Evolutionary conservation across 2,797 vertebrate genomes (phyloP).

Genomic region (Rhodeus uyekii): DNA sequence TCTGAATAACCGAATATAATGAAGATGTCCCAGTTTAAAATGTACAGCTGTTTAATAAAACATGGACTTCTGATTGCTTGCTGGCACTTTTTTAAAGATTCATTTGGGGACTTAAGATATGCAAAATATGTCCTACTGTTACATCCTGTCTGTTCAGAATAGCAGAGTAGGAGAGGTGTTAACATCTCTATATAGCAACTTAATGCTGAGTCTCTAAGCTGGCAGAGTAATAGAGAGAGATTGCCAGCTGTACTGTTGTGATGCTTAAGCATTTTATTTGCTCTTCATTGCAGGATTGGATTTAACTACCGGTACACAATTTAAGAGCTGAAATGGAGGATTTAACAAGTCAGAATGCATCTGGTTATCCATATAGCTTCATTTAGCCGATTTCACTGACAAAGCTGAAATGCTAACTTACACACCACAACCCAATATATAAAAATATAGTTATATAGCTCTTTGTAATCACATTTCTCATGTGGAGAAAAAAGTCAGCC

Average conservation of each 20-base stretch:
- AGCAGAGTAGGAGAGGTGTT: constrained; percentile 26
- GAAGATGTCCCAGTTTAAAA: constrained; percentile 27
- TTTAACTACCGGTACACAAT: constrained; percentile 37
- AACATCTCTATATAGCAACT: constrained; percentile 20
- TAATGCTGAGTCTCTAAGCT: constrained; percentile 32
- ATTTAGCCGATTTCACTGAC: background rate
- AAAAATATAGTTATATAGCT: background rate
- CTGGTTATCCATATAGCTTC: background rate
- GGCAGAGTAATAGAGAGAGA: constrained; percentile 22
- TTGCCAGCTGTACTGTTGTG: constrained; percentile 27
- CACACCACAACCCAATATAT: background rate
- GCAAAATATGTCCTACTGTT: constrained; percentile 31
- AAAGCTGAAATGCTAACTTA: background rate
- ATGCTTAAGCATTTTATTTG: constrained; percentile 43
- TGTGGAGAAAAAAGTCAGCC: background rate
- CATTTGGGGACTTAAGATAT: constrained; percentile 41
- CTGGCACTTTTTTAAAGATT: constrained; percentile 39
- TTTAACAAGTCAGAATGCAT: constrained; percentile 21
- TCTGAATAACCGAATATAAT: constrained; percentile 4
- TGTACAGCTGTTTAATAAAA: constrained; percentile 41
- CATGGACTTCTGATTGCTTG: constrained; percentile 27
- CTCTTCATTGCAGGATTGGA: constrained; percentile 40
- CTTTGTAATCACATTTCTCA: background rate
- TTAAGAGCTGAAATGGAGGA: constrained; percentile 33
- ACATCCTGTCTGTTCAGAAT: constrained; percentile 25